Percentiles rank a stretch among this genome's conserved stretches.
Conservation (phyloP, 2,888 invertebrate genomes). For the Andrena chrysosceles region DNA sequence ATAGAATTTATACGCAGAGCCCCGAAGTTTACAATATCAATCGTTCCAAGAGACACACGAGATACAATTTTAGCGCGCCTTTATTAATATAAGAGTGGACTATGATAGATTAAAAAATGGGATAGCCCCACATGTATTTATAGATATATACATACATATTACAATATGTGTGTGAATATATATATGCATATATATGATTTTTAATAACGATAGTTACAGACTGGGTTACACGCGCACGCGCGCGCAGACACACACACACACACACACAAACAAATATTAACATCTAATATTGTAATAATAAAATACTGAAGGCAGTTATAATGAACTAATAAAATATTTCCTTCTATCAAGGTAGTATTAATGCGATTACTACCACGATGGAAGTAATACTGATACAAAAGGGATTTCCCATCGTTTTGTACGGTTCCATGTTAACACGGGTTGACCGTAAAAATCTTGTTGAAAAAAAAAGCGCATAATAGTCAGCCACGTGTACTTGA, state of each 20-base stretch:
- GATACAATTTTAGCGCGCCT: constrained; percentile 70
- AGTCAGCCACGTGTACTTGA: constrained; percentile 51
- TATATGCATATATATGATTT: constrained; percentile 60
- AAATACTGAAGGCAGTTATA: constrained; percentile 51
- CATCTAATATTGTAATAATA: constrained; percentile 64
- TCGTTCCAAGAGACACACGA: constrained; percentile 56
- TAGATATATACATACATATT: constrained; percentile 64
- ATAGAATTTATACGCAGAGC: constrained; percentile 53
- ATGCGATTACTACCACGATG: constrained; percentile 33
- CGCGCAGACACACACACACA: constrained; percentile 30
- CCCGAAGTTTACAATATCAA: constrained; percentile 33
- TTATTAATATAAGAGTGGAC: constrained; percentile 71
- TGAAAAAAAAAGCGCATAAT: constrained; percentile 50
- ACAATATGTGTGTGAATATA: constrained; percentile 62
- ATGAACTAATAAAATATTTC: constrained; percentile 39
- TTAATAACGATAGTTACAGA: constrained; percentile 64
- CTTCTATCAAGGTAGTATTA: constrained; percentile 50
- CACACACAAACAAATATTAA: constrained; percentile 52
- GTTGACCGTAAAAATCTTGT: constrained; percentile 55
- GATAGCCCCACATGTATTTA: constrained; percentile 70
- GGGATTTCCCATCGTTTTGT: constrained; percentile 66
- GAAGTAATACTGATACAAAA: constrained; percentile 46
- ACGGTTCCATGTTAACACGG: constrained; percentile 64
- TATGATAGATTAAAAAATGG: constrained; percentile 70
- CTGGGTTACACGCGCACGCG: constrained; percentile 47